Percentiles rank a stretch among this genome's conserved stretches.
Conservation (phyloP, 2,113 vertebrate genomes). For the Bettongia penicillata region DNA sequence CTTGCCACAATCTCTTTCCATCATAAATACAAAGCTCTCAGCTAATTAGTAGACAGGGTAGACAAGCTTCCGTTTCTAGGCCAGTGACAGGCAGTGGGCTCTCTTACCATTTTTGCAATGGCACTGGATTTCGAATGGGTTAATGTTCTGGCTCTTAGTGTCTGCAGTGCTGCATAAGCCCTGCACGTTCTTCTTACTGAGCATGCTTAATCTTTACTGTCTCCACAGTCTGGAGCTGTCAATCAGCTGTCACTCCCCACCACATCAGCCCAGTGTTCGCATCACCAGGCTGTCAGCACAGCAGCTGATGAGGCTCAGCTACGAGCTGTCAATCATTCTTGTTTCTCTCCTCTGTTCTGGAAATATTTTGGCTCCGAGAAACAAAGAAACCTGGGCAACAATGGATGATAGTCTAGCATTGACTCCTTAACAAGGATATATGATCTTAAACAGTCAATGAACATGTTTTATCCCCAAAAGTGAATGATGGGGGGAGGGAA, state of each 20-base stretch:
- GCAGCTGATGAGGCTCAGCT: constrained; percentile 84
- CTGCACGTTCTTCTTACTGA: constrained; percentile 80
- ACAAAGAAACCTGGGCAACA: constrained; percentile 84
- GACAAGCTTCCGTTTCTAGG: constrained; percentile 45
- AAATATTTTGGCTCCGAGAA: constrained; percentile 88
- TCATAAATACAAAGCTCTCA: constrained; percentile 51
- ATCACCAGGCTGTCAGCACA: constrained; percentile 85
- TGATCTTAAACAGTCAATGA: constrained; percentile 65
- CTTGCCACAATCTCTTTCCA: neutral
- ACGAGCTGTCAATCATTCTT: constrained; percentile 85
- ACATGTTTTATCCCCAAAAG: constrained; percentile 58
- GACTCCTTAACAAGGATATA: constrained; percentile 65
- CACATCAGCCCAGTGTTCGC: constrained; percentile 82
- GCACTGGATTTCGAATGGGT: constrained; percentile 72
- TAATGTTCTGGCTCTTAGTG: constrained; percentile 71
- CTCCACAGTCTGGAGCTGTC: constrained; percentile 83
- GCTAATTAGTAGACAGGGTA: neutral
- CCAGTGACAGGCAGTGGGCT: neutral
- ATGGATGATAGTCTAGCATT: constrained; percentile 78
- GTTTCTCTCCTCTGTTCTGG: constrained; percentile 83
- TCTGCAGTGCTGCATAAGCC: constrained; percentile 82
- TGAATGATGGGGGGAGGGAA: neutral
- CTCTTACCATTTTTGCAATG: rapidly evolving
- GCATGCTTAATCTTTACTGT: constrained; percentile 81
- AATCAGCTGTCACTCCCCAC: constrained; percentile 85